phyloP scores from a whole-genome alignment of 2,888 invertebrate genomes.

The Aphrophora alni region DNA sequence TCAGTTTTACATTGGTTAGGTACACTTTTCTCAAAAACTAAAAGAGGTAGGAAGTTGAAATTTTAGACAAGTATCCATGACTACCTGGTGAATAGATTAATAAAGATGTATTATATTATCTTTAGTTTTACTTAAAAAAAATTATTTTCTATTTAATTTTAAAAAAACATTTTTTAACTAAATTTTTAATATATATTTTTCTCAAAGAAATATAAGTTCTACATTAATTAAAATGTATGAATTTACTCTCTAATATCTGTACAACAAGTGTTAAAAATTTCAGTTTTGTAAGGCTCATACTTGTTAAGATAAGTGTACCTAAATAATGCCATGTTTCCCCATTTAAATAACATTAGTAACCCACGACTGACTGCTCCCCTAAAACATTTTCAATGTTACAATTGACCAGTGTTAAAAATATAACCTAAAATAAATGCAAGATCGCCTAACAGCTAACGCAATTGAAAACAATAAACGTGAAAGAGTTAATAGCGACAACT shows the following conservation, averaged over 20 bases:
- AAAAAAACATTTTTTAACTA: background rate
- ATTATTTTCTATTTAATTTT: background rate
- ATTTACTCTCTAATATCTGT: background rate
- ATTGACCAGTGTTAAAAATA: too few species aligned
- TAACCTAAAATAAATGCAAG: too few species aligned
- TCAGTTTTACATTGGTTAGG: conserved; percentile 6
- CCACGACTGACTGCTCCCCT: too few species aligned
- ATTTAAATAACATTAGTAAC: too few species aligned
- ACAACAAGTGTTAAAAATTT: background rate
- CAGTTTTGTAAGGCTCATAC: too few species aligned
- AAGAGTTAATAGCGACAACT: too few species aligned
- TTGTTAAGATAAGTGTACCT: too few species aligned
- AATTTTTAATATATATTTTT: background rate
- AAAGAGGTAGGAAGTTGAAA: background rate
- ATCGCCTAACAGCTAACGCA: too few species aligned
- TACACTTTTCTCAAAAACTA: conserved; percentile 16
- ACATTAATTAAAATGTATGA: background rate
- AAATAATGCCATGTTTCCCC: too few species aligned
- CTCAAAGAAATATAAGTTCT: background rate
- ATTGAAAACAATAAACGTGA: too few species aligned
- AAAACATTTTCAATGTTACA: too few species aligned
- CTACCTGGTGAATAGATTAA: background rate
- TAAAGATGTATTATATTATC: background rate
- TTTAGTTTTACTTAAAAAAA: background rate
- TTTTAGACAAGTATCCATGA: conserved; percentile 8